A percentile compares a stretch with the other conserved stretches of the same genome.
Conservation (phyloP, 2,888 invertebrate species). For the Baronia brevicornis region DNA sequence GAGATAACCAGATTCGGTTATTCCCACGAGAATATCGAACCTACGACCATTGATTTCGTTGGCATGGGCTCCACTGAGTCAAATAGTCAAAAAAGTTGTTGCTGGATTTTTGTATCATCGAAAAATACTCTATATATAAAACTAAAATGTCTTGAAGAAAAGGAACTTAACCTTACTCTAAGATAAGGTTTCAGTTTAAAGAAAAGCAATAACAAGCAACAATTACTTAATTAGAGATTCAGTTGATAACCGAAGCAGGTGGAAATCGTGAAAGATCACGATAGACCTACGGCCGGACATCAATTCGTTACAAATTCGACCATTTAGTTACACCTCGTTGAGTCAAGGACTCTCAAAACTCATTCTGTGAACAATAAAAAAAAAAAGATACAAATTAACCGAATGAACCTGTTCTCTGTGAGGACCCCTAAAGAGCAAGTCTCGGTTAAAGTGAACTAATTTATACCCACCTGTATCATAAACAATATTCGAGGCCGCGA, state of each 20-base stretch:
- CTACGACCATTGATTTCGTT: too few species aligned
- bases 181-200: conserved; percentile 13
- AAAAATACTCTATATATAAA: conserved; percentile 8
- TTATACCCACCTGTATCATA: conserved; percentile 66
- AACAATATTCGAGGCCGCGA: conserved; percentile 52
- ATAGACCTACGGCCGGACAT: conserved; percentile 52
- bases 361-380: conserved; percentile 59
- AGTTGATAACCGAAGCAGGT: conserved; percentile 57
- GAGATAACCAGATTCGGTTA: too few species aligned
- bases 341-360: conserved; percentile 67
- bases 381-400: conserved; percentile 65
- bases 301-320: conserved; percentile 70
- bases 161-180: conserved; percentile 15
- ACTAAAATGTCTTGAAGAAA: conserved; percentile 15
- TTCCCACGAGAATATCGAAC: too few species aligned
- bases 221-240: conserved; percentile 65
- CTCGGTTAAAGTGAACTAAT: conserved; percentile 68
- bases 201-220: conserved; percentile 38
- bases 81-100: too few species aligned
- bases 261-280: conserved; percentile 55
- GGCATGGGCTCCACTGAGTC: too few species aligned
- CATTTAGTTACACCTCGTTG: conserved; percentile 74
- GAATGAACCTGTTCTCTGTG: conserved; percentile 61
- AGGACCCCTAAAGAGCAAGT: conserved; percentile 69
- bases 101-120: conserved; percentile 5